phyloP scores from a whole-genome alignment of 2,113 vertebrate species.

The Lathamus discolor region DNA sequence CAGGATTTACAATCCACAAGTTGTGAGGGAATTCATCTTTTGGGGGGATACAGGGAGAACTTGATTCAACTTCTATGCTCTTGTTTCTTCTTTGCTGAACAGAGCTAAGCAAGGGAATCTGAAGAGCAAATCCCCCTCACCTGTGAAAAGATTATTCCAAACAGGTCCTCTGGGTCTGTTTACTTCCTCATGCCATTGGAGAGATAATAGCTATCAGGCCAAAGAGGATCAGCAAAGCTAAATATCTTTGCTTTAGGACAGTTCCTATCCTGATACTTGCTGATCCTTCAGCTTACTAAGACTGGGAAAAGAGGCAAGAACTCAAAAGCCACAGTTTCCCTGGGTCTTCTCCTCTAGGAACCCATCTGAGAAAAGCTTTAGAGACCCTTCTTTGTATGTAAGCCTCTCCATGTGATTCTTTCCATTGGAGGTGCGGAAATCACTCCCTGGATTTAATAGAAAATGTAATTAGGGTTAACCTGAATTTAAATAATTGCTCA shows the following conservation, averaged over 20 bases:
- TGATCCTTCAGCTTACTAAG: background rate
- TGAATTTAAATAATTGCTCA: constrained; percentile 37
- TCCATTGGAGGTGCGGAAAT: background rate
- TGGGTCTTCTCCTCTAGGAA: background rate
- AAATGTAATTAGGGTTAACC: constrained; percentile 23
- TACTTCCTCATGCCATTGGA: background rate
- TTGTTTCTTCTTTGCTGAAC: background rate
- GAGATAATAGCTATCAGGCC: background rate
- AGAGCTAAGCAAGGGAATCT: background rate
- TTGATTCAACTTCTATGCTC: background rate
- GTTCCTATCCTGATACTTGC: background rate
- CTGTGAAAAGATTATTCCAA: background rate
- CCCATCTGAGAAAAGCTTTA: background rate
- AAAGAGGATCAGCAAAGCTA: background rate
- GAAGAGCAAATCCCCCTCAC: background rate
- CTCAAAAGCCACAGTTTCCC: background rate
- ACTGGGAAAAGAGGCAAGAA: background rate
- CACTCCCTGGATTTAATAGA: background rate
- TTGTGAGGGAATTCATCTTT: background rate
- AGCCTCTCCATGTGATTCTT: background rate
- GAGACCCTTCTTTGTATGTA: background rate
- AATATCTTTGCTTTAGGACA: background rate
- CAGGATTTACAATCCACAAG: background rate
- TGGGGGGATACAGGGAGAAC: background rate
- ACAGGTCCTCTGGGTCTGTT: background rate